Base-by-base conservation (phyloP, 2,113 vertebrate genomes). In the Acanthisitta chloris region DNA sequence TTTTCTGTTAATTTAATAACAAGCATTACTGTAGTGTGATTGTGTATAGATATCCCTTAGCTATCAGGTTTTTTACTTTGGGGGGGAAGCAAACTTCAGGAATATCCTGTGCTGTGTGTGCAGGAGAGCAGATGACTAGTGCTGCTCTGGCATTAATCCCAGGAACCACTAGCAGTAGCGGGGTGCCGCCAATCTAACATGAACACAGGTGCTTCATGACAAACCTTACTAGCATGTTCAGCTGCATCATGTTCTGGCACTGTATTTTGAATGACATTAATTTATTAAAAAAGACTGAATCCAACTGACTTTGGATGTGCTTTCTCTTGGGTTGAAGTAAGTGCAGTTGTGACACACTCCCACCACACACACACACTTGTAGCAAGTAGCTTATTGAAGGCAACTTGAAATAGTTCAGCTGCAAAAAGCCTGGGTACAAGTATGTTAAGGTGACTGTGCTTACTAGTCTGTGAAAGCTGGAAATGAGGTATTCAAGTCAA, bases 231-330 rank as follows among this genome's bases (percentile, higher is more conserved):
- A 99, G 99, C 99, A 99, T 99, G 99, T 99, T 99, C 98, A 98
- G 98, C 98, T 99, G 98, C 99, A 99, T 99, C 97, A 98, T 99
- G 99, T 99, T 99, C 98, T 99, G 98, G 99, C 99, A 99, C 99
- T 99, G 99, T 99, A 99, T 99, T 99, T 99, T 99, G 98, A 99
- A 99, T 99, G 98, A 99, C 98, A 97, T 99, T 99, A 99, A 99
- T 99, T 99, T 99, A 99, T 99, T 99, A 99, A 99, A 98, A 98
- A 99, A 98, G 97, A 97, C 96, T 97, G 94, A 97, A 96, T 97
- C 91, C 51, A 84, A 5, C 5, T 3, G 34, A 28, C 42, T 79
- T 29, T 38, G 52, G 36, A 59, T 3, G 31, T 95, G 64, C 38
- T 95, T 81, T 88, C 52, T 92, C n/a, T n/a, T n/a, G n/a, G 74